phyloP scores from a whole-genome alignment of 2,888 invertebrate species.

The Cordilura impudica region DNA sequence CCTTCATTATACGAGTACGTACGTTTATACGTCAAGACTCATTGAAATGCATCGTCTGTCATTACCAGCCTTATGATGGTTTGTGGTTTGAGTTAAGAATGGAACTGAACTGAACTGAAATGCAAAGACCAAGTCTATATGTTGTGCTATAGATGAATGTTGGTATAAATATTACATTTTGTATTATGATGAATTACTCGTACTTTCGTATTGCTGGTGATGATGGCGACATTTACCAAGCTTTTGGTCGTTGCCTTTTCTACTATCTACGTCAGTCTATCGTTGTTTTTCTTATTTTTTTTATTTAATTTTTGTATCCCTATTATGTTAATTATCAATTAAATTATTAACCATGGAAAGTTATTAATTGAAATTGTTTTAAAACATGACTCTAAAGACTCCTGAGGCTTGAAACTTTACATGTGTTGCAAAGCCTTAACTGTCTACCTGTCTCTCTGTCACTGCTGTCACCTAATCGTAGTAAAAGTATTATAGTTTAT shows the following conservation, averaged over 20 bases:
- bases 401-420: too few species aligned
- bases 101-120: not conserved
- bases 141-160: not conserved
- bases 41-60: constrained; percentile 61
- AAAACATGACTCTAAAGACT: constrained; percentile 48
- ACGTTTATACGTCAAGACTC: constrained; percentile 36
- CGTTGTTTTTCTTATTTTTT: constrained; percentile 20
- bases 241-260: constrained; percentile 15
- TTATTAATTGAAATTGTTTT: constrained; percentile 58
- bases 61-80: constrained; percentile 56
- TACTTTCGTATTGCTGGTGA: constrained; percentile 8
- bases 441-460: constrained; percentile 24
- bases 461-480: constrained; percentile 44
- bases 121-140: not conserved
- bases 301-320: not conserved
- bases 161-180: constrained; percentile 25
- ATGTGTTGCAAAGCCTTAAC: too few species aligned
- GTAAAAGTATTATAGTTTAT: constrained; percentile 55
- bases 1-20: constrained; percentile 16
- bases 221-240: constrained; percentile 1
- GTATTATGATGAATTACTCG: constrained; percentile 41
- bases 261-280: constrained; percentile 24
- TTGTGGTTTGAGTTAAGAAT: constrained; percentile 32
- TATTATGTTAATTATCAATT: constrained; percentile 62
- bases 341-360: constrained; percentile 50